Conservation (phyloP, 2,888 invertebrate species). For the Caenorhabditis doughertyi region DNA sequence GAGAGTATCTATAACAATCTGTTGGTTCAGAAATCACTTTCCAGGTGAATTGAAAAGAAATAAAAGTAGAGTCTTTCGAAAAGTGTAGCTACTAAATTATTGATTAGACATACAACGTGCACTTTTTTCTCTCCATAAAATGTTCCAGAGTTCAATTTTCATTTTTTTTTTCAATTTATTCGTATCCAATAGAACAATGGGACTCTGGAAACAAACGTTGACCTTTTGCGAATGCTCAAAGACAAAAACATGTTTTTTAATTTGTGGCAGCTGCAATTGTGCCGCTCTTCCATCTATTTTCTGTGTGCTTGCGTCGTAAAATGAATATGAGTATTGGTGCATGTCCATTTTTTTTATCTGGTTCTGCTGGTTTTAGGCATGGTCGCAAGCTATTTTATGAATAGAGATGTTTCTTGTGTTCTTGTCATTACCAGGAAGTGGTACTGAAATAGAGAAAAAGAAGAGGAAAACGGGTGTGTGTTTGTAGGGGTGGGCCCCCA, state of each 20-base stretch:
- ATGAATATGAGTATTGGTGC: conserved; percentile 37
- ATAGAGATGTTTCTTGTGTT: conserved; percentile 39
- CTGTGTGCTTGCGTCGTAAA: conserved; percentile 32
- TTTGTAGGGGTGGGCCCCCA: conserved; percentile 2
- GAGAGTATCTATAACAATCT: neutral
- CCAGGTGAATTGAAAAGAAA: conserved; percentile 10
- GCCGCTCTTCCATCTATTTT: conserved; percentile 15
- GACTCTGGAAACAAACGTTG: conserved; percentile 43
- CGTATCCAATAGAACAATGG: neutral
- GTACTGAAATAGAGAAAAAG: conserved; percentile 27
- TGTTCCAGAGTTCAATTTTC: conserved; percentile 26
- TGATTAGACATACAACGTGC: neutral
- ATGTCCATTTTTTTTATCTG: conserved; percentile 21
- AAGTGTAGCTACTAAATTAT: neutral
- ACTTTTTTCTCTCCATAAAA: neutral
- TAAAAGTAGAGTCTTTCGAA: neutral
- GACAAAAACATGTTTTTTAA: conserved; percentile 60
- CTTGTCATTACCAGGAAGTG: conserved; percentile 39
- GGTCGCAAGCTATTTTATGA: neutral
- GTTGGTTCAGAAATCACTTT: conserved; percentile 38
- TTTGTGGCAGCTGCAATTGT: conserved; percentile 25
- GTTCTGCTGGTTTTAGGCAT: neutral
- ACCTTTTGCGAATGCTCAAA: conserved; percentile 29
- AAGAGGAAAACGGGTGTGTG: neutral
- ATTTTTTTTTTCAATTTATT: conserved; percentile 9